A percentile compares a stretch with the other conserved stretches of the same genome.
These are phyloP conservation scores for Holacanthella duospinosa DNA, from an alignment of 2,888 invertebrate species.

Conservation along the genomic window DNA sequence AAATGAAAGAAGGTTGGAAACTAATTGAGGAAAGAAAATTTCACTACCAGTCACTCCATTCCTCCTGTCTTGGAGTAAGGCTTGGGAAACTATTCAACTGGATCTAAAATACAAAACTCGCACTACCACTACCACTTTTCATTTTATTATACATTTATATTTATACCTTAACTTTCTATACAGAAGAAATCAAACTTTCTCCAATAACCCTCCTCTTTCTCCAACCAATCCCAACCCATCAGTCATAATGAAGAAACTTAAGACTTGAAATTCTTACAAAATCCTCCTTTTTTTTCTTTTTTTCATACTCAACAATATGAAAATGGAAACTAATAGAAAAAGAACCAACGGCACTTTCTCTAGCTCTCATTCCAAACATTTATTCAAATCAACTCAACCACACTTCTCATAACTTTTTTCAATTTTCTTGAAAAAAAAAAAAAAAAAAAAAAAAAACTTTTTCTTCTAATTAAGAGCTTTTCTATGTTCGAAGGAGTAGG, in stretches of 20 bases:
- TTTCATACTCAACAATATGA: not conserved
- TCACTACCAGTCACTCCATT: not conserved
- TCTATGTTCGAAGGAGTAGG: not conserved
- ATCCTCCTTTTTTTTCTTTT: not conserved
- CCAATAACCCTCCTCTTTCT: not conserved
- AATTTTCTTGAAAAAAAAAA: too few relatives aligned
- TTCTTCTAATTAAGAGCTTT: constrained; percentile 3
- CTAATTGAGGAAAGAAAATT: not conserved
- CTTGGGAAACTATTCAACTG: too few relatives aligned
- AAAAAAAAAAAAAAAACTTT: not conserved
- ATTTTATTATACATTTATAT: not conserved
- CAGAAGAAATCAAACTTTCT: not conserved
- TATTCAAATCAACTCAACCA: not conserved
- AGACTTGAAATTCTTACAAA: not conserved
- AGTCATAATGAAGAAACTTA: not conserved
- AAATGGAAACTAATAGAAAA: not conserved
- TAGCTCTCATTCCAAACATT: not conserved
- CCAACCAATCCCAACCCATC: too few relatives aligned
- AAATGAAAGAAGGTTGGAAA: not conserved
- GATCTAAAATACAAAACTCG: too few relatives aligned
- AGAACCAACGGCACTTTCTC: not conserved
- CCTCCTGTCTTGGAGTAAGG: not conserved
- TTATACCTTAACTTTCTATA: not conserved
- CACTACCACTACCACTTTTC: not conserved
- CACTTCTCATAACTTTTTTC: not conserved